Base-by-base conservation (phyloP, 1,140 invertebrate genomes). In the Drosophila subobscura region DNA sequence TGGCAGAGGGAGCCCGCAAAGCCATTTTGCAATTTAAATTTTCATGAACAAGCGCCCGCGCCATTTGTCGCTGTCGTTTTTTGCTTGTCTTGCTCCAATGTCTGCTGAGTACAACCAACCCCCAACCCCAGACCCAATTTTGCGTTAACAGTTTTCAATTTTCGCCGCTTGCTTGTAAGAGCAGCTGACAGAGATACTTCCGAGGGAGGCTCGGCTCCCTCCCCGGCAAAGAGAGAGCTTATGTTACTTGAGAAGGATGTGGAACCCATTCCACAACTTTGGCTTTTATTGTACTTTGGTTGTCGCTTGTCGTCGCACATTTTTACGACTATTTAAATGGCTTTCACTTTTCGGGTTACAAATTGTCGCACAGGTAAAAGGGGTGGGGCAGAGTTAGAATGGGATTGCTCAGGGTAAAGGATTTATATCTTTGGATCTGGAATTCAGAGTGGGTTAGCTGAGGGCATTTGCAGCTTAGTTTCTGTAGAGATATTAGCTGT, bases 11-110 rank as follows among this genome's bases (percentile, higher is more conserved):
- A 61, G 60, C 10, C 47, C 49, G 27, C 72, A 67, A 66, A 67
- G 56, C 67, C 72, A 75, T 76, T 78, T 78, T 72, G 76, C 76
- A 78, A 78, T 78, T 78, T 78, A 78, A 78, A 78, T 78, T 78
- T 78, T 78, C 76, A 78, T 78, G 75, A 77, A 77, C 75, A 77
- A 77, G 74, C 67, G 56, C 55, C 75, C 10, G 33, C 10, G 66
- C 72, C 75, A 77, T 77, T 77, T 77, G 75, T 77, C 65, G 72
- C 75, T 75, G 72, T 78, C 72, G 57, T 59, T 65, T 56, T 56
- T 54, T 37, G 6, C 12, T 45, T 51, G 55, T 74, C 54, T 44
- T 25, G 25, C 44, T 70, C 54, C 49, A 25, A 37, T 60, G 56
- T 60, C 68, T 47, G 45, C 68, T 37, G 45, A 1, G 49, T 45